Conservation (phyloP, 2,797 vertebrate genomes). For the Poeciliopsis paucimaculata region DNA sequence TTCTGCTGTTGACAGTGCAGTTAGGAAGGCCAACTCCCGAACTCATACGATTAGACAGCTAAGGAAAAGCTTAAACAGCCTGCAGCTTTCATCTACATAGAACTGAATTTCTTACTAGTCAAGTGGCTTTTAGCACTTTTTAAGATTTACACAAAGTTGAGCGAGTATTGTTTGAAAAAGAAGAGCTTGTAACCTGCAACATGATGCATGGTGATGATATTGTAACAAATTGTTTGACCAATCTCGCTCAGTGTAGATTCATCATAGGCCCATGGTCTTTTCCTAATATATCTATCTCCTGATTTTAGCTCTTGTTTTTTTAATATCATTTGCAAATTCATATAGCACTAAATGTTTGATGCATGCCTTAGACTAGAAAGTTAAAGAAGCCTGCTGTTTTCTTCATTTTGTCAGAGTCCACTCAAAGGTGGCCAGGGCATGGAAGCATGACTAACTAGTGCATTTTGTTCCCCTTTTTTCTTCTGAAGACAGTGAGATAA, state of each 20-base stretch:
- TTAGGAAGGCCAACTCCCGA: conserved; percentile 22
- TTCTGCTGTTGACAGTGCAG: conserved; percentile 38
- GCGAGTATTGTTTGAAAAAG: neutral
- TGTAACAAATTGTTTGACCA: neutral
- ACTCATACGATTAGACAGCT: conserved; percentile 24
- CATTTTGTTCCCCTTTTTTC: conserved; percentile 64
- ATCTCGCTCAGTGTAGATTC: neutral
- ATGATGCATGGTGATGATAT: neutral
- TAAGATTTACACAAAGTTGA: conserved; percentile 16
- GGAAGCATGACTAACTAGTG: conserved; percentile 69
- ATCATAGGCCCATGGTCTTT: neutral
- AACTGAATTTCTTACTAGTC: conserved; percentile 25
- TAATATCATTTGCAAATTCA: neutral
- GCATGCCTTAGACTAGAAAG: neutral
- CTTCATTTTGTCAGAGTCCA: conserved; percentile 19
- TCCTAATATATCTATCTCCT: neutral
- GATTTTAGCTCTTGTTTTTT: neutral
- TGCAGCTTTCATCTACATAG: conserved; percentile 32
- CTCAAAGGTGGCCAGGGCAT: conserved; percentile 55
- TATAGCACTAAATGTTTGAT: neutral
- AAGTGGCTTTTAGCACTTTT: conserved; percentile 3
- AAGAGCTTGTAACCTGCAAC: neutral
- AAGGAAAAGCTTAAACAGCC: conserved; percentile 29
- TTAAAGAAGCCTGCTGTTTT: conserved; percentile 5
- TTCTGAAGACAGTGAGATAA: conserved; percentile 71